Conservation (phyloP, 1,140 invertebrate genomes). For the Helicoverpa armigera region DNA sequence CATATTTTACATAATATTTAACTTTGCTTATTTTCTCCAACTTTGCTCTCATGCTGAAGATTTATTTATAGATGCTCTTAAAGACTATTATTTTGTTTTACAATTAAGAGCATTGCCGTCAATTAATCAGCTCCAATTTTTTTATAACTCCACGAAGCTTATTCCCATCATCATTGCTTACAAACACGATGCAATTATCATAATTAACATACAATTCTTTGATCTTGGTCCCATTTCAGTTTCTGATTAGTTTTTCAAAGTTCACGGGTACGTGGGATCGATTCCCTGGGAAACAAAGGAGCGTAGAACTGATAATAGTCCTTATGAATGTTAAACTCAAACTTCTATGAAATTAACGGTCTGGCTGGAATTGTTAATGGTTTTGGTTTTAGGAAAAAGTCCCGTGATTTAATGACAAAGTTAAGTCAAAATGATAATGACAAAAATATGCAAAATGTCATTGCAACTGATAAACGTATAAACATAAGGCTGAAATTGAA, state of each 20-base stretch:
- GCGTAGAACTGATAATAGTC: conserved; percentile 31
- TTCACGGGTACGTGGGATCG: conserved; percentile 59
- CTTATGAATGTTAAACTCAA: conserved; percentile 31
- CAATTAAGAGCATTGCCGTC: too few species aligned
- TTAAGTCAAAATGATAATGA: too few species aligned
- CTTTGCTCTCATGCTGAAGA: background rate
- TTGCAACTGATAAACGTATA: too few species aligned
- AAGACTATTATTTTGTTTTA: background rate
- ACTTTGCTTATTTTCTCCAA: too few species aligned
- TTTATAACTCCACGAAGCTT: background rate
- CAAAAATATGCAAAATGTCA: too few species aligned
- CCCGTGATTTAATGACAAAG: too few species aligned
- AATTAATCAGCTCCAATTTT: too few species aligned
- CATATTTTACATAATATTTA: too few species aligned
- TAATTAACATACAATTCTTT: conserved; percentile 43
- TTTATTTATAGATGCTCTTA: background rate
- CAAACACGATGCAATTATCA: conserved; percentile 13
- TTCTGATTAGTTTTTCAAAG: conserved; percentile 50
- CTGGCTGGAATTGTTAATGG: conserved; percentile 7
- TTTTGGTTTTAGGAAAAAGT: background rate
- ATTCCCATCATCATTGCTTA: background rate
- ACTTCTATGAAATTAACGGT: conserved; percentile 48
- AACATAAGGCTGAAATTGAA: too few species aligned
- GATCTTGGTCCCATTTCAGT: conserved; percentile 23
- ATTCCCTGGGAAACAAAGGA: conserved; percentile 52